Percentiles rank a stretch among this genome's conserved stretches.
phyloP scores from a whole-genome alignment of 2,797 vertebrate species.

The Lerista edwardsae region DNA sequence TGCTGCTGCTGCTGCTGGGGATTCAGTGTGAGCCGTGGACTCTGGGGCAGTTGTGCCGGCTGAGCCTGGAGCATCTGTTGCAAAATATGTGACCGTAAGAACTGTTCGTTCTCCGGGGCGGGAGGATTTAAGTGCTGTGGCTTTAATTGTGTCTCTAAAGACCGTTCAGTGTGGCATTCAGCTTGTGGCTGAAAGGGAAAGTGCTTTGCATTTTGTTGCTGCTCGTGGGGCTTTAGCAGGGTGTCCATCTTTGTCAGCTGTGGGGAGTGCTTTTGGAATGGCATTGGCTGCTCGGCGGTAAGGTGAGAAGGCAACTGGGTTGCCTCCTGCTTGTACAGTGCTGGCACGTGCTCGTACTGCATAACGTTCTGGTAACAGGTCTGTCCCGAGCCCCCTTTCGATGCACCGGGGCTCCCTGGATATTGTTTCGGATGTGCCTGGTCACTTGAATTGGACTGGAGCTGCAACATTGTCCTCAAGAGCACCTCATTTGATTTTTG shows the following conservation, averaged over 20 bases:
- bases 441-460: conserved; percentile 75
- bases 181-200: conserved; percentile 72
- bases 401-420: conserved; percentile 76
- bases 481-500: conserved; percentile 76
- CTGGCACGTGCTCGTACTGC: conserved; percentile 74
- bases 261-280: conserved; percentile 73
- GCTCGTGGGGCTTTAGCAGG: conserved; percentile 64
- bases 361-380: conserved; percentile 75
- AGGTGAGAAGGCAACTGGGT: conserved; percentile 74
- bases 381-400: conserved; percentile 77
- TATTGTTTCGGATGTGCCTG: conserved; percentile 78
- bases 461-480: conserved; percentile 72
- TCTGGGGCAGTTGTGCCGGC: conserved; percentile 58
- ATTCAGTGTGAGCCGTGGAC: conserved; percentile 69
- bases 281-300: conserved; percentile 81
- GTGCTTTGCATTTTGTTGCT: conserved; percentile 74
- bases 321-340: conserved; percentile 69
- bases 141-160: conserved; percentile 74
- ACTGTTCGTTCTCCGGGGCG: conserved; percentile 78
- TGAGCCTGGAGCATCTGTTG: conserved; percentile 76
- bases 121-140: conserved; percentile 84
- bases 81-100: conserved; percentile 80
- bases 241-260: conserved; percentile 68
- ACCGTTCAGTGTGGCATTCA: conserved; percentile 72
- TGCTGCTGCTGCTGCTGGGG: conserved; percentile 60